Percentiles rank a stretch among this genome's conserved stretches.
Conservation (phyloP, 2,113 vertebrate species). For the Anguilla rostrata region DNA sequence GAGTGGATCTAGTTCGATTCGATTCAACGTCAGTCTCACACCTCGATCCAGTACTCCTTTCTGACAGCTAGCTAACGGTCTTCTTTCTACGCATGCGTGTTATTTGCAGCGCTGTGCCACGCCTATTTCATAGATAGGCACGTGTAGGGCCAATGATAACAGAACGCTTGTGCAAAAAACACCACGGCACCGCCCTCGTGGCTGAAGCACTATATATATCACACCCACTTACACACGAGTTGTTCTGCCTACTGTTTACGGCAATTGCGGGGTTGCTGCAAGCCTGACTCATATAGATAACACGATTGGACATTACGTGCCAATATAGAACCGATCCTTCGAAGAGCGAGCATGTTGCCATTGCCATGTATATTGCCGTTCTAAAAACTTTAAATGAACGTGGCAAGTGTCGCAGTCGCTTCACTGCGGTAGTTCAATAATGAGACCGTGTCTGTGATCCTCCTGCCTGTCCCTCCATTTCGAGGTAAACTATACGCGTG, state of each 20-base stretch:
- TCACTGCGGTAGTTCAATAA: not conserved
- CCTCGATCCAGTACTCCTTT: constrained; percentile 24
- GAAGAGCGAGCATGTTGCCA: not conserved
- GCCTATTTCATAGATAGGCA: not conserved
- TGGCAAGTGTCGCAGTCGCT: not conserved
- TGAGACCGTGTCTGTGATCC: not conserved
- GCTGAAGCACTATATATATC: constrained; percentile 15
- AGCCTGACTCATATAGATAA: constrained; percentile 27
- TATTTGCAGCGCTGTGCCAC: not conserved
- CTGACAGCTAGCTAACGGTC: constrained; percentile 63
- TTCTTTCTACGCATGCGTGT: constrained; percentile 57
- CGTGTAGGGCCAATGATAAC: constrained; percentile 10
- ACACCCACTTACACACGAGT: constrained; percentile 21
- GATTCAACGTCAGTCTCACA: constrained; percentile 3
- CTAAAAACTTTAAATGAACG: not conserved
- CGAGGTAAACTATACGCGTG: not conserved
- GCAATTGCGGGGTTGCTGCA: constrained; percentile 1
- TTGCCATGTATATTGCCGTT: not conserved
- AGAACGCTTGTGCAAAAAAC: not conserved
- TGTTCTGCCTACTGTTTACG: constrained; percentile 19
- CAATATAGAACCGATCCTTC: not conserved
- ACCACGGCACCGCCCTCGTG: not conserved
- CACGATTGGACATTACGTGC: constrained; percentile 1
- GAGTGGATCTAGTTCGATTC: constrained; percentile 9
- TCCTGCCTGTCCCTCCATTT: not conserved